Conservation (phyloP, 23 tunicate genomes). For the Trididemnum nubilum region DNA sequence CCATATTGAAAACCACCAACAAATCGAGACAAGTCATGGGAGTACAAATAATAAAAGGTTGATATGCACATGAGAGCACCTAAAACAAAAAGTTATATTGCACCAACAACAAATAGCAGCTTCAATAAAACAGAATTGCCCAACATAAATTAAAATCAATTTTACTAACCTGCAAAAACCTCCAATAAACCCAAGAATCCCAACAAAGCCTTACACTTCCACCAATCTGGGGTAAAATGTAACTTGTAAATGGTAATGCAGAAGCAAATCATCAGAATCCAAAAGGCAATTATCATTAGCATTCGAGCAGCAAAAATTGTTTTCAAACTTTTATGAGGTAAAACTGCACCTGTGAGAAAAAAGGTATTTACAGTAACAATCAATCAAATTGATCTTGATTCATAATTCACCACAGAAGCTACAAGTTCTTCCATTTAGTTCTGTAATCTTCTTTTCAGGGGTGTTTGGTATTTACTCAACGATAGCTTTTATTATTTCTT, state of each 20-base stretch:
- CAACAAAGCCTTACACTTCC: background rate
- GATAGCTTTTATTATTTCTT: no score
- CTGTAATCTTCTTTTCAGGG: no score
- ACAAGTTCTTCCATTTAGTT: no score
- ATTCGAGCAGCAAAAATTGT: slow-evolving; percentile 11
- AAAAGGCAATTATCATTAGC: slow-evolving; percentile 4
- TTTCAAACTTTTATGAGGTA: background rate
- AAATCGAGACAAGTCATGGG: background rate
- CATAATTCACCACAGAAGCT: no score
- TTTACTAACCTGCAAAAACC: slow-evolving; percentile 2
- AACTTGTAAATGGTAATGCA: background rate
- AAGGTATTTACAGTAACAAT: no score
- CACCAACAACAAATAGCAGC: background rate
- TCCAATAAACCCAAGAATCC: background rate
- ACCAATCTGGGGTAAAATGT: slow-evolving; percentile 5
- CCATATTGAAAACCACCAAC: slow-evolving; percentile 7
- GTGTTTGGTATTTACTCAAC: no score
- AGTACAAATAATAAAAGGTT: background rate
- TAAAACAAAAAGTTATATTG: background rate
- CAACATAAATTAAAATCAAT: background rate
- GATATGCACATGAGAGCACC: background rate
- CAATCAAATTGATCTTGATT: no score
- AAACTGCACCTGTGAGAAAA: background rate
- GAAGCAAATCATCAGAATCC: background rate
- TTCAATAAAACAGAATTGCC: background rate